Base-by-base conservation (phyloP, 2,888 invertebrate species). In the Ecdyonurus torrentis region DNA sequence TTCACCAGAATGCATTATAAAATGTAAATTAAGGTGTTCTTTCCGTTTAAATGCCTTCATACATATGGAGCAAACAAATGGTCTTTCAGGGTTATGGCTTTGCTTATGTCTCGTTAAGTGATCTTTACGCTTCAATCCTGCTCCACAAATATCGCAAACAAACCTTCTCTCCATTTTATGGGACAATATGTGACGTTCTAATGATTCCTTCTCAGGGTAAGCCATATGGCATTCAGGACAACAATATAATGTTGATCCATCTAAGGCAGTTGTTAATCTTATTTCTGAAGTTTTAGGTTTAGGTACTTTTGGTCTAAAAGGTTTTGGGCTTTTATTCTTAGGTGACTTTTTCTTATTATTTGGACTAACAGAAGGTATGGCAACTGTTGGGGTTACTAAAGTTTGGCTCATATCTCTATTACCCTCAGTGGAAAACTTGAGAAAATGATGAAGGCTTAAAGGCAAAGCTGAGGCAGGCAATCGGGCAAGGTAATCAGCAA, bases 171-270 rank as follows among this genome's bases (percentile, higher is more conserved):
- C 89, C 65, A 89, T 87, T 77, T 88, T 89, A 72, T 89, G 89
- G 24, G 85, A 85, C 7, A 84, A 79, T 52, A 89, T 76, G 67
- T 70, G 70, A 72, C 85, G 90, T 69, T 91, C 91, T 63, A 91
- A 76, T 59, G 91, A 75, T 66, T 86, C 88, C 65, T 89, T 85
- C 73, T 91, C 90, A 2, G 91, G 90, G 72, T 91, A 89, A 52
- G 90, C 90, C 89, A 91, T 89, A 73, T 91, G 89, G 72, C 91
- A 91, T 72, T 91, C 90, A 0, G 91, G 90, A 73, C 91, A 91
- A 72, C 91, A 90, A 70, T 88, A 91, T 20, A 91, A 72, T 0
- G 90, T 90, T 61, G 90, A 89, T 53, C 91, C 91, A 69, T 91
- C 91, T 62, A 86, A 70, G 2, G 72, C 71, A 2, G 72, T 72